Conservation (phyloP, 2,113 vertebrate species). For the Pithys albifrons region DNA sequence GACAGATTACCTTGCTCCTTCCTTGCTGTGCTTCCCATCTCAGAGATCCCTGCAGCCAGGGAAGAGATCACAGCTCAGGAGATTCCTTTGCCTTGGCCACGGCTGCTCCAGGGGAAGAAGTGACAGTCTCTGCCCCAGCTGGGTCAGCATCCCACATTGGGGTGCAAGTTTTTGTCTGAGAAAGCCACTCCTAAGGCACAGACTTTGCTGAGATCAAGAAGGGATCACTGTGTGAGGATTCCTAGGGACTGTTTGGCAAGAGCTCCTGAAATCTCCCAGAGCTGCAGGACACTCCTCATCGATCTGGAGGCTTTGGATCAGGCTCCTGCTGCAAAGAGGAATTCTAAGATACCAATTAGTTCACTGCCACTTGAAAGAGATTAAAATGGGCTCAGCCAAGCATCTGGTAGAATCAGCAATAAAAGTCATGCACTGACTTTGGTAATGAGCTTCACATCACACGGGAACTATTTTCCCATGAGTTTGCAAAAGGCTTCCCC, state of each 20-base stretch:
- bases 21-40: neutral
- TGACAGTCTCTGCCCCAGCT: neutral
- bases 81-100: neutral
- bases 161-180: neutral
- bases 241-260: neutral
- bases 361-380: constrained; percentile 65
- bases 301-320: constrained; percentile 23
- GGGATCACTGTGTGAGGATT: neutral
- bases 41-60: neutral
- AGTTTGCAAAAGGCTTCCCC: constrained; percentile 70
- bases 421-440: constrained; percentile 60
- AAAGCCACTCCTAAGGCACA: neutral
- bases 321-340: constrained; percentile 17
- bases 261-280: neutral
- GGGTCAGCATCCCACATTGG: neutral
- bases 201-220: neutral
- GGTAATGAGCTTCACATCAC: constrained; percentile 71
- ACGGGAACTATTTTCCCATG: constrained; percentile 68
- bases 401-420: constrained; percentile 70
- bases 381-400: constrained; percentile 67
- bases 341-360: constrained; percentile 55
- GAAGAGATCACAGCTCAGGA: neutral
- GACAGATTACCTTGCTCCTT: neutral
- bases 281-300: neutral
- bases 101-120: neutral